These are phyloP conservation scores for Oncorhynchus mykiss DNA, from an alignment of 2,113 vertebrate genomes.

Conservation along the genomic window DNA sequence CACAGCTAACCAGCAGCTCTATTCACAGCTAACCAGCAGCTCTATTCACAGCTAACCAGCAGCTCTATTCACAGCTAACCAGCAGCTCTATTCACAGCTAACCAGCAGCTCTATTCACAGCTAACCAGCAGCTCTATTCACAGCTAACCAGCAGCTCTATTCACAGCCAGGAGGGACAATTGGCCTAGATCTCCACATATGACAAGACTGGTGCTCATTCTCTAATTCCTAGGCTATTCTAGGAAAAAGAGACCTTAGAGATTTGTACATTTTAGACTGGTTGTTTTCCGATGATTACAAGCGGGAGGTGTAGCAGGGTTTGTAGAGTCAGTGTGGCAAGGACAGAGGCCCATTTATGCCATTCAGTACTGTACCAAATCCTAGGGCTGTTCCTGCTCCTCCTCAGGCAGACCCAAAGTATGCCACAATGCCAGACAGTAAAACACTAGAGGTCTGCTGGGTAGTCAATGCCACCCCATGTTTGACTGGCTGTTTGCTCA, in stretches of 20 bases:
- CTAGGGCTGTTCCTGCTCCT: neutral
- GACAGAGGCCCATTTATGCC: conserved; percentile 27
- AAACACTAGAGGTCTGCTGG: conserved; percentile 16
- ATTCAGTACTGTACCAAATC: neutral
- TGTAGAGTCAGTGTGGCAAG: conserved; percentile 11
- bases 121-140: neutral
- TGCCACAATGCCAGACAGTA: conserved; percentile 19
- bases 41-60: conserved; percentile 55
- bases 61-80: conserved; percentile 40
- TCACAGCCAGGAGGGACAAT: conserved; percentile 52
- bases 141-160: conserved; percentile 59
- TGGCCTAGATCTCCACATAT: conserved; percentile 64
- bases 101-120: conserved; percentile 55
- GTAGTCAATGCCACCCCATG: neutral
- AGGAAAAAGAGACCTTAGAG: conserved; percentile 24
- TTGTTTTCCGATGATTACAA: conserved; percentile 28
- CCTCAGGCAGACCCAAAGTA: neutral
- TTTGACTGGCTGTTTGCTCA: neutral
- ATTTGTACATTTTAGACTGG: conserved; percentile 31
- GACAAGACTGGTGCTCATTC: conserved; percentile 46
- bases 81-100: conserved; percentile 39
- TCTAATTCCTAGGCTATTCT: conserved; percentile 32
- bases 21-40: conserved; percentile 32
- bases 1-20: conserved; percentile 59
- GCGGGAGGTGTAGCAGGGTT: conserved; percentile 4